Evolutionary conservation across 2,797 vertebrate species (phyloP).

Genomic region (Trachurus trachurus): DNA sequence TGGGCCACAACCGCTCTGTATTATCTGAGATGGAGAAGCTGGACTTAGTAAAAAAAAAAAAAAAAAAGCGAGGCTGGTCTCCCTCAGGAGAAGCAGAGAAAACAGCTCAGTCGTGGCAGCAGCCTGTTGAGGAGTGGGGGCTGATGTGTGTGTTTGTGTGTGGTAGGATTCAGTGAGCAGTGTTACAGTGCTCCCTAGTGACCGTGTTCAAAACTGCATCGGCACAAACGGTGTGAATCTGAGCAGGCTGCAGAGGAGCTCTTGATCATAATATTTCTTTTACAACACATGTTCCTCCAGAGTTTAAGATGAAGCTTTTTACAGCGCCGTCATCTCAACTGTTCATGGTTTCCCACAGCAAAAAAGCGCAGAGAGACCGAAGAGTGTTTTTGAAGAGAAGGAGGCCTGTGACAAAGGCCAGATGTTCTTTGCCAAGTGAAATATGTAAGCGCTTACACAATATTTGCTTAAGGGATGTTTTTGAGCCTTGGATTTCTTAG

Average conservation of each 20-base stretch:
- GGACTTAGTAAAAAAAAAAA: conserved; percentile 50
- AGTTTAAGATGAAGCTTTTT: conserved; percentile 3
- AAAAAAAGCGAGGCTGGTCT: conserved; percentile 63
- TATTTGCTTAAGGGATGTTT: conserved; percentile 56
- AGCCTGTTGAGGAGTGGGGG: conserved; percentile 44
- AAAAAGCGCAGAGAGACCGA: neutral
- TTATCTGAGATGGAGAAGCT: conserved; percentile 77
- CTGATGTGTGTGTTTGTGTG: conserved; percentile 27
- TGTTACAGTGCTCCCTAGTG: conserved; percentile 72
- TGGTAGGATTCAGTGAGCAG: conserved; percentile 22
- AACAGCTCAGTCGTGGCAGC: conserved; percentile 77
- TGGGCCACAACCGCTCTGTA: conserved; percentile 70
- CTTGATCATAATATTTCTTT: conserved; percentile 17
- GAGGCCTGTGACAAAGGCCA: conserved; percentile 57
- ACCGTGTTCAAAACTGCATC: neutral
- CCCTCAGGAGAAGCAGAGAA: conserved; percentile 76
- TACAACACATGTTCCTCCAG: neutral
- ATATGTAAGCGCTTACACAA: conserved; percentile 60
- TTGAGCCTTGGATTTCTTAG: conserved; percentile 56
- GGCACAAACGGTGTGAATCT: neutral
- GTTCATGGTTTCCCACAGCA: conserved; percentile 16
- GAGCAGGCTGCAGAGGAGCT: neutral
- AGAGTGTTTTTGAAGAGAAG: neutral
- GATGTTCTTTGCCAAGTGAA: conserved; percentile 63
- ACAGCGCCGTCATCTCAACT: neutral